phyloP scores from a whole-genome alignment of 2,113 vertebrate species.

The Dipodomys ordii region DNA sequence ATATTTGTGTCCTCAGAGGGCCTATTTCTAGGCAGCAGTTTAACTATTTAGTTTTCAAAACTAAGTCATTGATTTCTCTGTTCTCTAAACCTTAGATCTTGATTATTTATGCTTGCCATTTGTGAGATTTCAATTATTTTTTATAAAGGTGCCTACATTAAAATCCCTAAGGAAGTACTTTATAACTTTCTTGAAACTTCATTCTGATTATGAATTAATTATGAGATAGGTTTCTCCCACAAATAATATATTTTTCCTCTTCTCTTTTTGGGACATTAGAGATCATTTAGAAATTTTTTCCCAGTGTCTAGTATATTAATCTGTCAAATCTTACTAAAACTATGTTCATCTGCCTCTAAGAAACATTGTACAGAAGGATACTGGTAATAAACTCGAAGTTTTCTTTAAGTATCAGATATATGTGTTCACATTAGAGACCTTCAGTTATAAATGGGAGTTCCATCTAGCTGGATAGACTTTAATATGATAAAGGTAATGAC shows the following conservation, averaged over 20 bases:
- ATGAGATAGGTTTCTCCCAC: neutral
- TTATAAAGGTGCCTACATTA: neutral
- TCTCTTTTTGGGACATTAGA: constrained; percentile 3
- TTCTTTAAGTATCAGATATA: neutral
- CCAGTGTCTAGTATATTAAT: neutral
- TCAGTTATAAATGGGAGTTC: neutral
- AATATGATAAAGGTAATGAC: neutral
- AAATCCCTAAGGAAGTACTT: neutral
- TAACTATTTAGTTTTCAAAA: constrained; percentile 47
- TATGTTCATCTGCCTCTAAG: neutral
- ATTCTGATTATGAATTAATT: neutral
- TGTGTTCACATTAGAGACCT: neutral
- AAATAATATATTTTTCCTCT: neutral
- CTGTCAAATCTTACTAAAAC: neutral
- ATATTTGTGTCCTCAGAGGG: neutral
- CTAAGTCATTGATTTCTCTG: neutral
- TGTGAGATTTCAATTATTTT: neutral
- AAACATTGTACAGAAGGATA: neutral
- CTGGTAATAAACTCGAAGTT: neutral
- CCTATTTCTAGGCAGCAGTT: neutral
- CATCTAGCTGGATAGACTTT: neutral
- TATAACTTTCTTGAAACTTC: constrained; percentile 4
- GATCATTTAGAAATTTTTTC: constrained; percentile 20
- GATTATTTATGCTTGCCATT: neutral
- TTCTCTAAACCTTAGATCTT: neutral